Conservation (phyloP, 2,888 invertebrate species). For the Oscheius myriophilus region DNA sequence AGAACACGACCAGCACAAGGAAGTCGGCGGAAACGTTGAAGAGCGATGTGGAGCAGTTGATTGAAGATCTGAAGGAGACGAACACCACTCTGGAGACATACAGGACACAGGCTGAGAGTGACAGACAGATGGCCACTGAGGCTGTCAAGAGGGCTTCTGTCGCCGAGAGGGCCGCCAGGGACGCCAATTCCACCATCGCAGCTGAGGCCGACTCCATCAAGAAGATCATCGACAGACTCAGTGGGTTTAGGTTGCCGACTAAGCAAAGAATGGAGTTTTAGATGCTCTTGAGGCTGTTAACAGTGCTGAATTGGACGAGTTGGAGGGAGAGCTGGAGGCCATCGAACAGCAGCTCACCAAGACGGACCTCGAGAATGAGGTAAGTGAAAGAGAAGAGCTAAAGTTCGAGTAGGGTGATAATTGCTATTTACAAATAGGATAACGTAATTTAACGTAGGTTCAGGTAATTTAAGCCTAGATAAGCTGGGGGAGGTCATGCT, state of each 20-base stretch:
- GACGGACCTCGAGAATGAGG: slow-evolving; percentile 48
- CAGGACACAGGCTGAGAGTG: slow-evolving; percentile 53
- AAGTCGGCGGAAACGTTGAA: slow-evolving; percentile 44
- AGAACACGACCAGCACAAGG: slow-evolving; percentile 37
- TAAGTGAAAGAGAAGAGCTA: slow-evolving; percentile 8
- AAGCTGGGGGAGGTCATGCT: too few relatives aligned
- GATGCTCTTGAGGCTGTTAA: slow-evolving; percentile 70
- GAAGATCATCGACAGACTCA: slow-evolving; percentile 50
- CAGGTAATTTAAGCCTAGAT: too few relatives aligned
- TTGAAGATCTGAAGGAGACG: slow-evolving; percentile 47
- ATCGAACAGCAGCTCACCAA: slow-evolving; percentile 52
- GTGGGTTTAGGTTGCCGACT: slow-evolving; percentile 20
- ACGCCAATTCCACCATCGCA: slow-evolving; percentile 50
- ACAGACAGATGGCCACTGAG: slow-evolving; percentile 55
- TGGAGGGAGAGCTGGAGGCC: slow-evolving; percentile 70
- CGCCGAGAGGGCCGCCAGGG: slow-evolving; percentile 54
- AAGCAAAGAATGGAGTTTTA: slow-evolving; percentile 36
- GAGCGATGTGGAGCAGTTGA: slow-evolving; percentile 45
- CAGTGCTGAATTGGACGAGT: slow-evolving; percentile 70
- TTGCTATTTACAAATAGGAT: too few relatives aligned
- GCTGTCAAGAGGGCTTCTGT: slow-evolving; percentile 56
- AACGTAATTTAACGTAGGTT: too few relatives aligned
- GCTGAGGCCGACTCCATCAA: slow-evolving; percentile 52
- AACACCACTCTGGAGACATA: slow-evolving; percentile 51
- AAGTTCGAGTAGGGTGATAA: too few relatives aligned